phyloP scores from a whole-genome alignment of 2,113 vertebrate species.

The Heteronetta atricapilla region DNA sequence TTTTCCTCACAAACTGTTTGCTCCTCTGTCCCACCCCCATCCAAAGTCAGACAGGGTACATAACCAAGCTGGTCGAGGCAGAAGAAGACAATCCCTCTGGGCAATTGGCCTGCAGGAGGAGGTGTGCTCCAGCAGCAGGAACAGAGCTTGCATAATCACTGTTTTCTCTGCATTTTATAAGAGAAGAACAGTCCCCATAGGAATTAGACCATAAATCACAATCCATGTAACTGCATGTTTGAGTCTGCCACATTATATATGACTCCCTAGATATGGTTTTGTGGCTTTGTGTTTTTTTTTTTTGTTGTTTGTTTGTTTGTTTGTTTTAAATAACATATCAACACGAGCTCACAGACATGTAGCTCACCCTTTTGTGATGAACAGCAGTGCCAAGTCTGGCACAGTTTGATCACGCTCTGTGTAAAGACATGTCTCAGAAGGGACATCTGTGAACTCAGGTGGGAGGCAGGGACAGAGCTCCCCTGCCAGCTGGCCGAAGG shows the following conservation, averaged over 20 bases:
- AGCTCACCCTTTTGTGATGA: rapidly evolving
- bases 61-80: rapidly evolving
- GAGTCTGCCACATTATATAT: background rate
- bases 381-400: background rate
- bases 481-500: slow-evolving; percentile 50
- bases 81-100: rapidly evolving
- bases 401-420: background rate
- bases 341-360: background rate
- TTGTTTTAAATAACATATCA: background rate
- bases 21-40: background rate
- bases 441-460: slow-evolving; percentile 22
- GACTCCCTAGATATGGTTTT: background rate
- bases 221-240: background rate
- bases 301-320: background rate
- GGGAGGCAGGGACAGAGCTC: background rate
- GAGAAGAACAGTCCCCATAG: background rate
- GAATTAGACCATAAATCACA: background rate
- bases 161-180: background rate
- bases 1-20: background rate
- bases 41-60: too few relatives aligned
- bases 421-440: background rate
- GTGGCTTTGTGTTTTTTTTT: background rate
- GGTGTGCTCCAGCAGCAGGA: background rate
- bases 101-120: background rate
- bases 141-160: background rate